Conservation (phyloP, 2,113 vertebrate genomes). For the Pelobates fuscus region DNA sequence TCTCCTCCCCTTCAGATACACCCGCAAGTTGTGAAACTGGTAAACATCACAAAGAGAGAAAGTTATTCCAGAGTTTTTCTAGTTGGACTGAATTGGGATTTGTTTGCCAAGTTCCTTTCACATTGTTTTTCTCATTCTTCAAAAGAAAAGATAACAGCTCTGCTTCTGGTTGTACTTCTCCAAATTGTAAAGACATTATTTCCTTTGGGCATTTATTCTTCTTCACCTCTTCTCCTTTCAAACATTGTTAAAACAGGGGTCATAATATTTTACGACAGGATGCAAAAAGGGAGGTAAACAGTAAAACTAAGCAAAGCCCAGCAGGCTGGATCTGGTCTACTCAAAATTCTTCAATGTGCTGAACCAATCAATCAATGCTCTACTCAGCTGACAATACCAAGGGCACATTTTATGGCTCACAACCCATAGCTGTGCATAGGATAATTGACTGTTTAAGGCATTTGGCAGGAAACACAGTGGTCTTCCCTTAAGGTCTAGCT, state of each 20-base stretch:
- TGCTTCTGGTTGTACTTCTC: slow-evolving; percentile 75
- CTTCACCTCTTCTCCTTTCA: slow-evolving; percentile 56
- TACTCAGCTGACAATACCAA: slow-evolving; percentile 83
- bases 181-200: slow-evolving; percentile 82
- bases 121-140: slow-evolving; percentile 43
- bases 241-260: slow-evolving; percentile 79
- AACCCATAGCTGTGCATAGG: slow-evolving; percentile 64
- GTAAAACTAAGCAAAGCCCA: slow-evolving; percentile 82
- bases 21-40: too few species aligned
- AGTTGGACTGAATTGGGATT: neutral
- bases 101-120: neutral
- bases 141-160: slow-evolving; percentile 71
- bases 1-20: too few species aligned
- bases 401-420: slow-evolving; percentile 79
- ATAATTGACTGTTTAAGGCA: slow-evolving; percentile 72
- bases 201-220: slow-evolving; percentile 71
- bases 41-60: too few species aligned
- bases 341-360: slow-evolving; percentile 62
- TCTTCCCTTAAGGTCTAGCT: slow-evolving; percentile 67
- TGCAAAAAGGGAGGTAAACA: slow-evolving; percentile 65
- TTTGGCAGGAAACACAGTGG: slow-evolving; percentile 75
- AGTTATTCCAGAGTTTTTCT: too few species aligned
- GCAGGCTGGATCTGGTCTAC: slow-evolving; percentile 82
- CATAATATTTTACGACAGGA: slow-evolving; percentile 84
- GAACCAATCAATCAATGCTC: slow-evolving; percentile 84